Base-by-base conservation (phyloP, 2,797 vertebrate genomes). In the Anguilla megastoma region DNA sequence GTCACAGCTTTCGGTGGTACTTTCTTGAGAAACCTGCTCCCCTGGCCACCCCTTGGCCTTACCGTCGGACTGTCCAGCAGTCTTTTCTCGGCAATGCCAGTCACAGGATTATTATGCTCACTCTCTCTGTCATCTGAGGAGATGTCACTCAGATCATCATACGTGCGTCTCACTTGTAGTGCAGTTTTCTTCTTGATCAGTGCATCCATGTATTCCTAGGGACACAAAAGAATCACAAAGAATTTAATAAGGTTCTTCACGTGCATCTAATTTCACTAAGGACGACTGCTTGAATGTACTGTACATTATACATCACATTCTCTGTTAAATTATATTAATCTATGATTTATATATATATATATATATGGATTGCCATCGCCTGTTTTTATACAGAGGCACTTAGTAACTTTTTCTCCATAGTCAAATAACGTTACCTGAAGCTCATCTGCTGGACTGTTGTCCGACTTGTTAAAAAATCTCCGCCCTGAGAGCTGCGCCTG, bases 11-110 rank as follows among this genome's bases (percentile, higher is more conserved):
- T 74, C 21, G 86, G 89, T 3, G 92, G 85, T 8, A 88, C 88
- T 60, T 95, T 95, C 89, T 97, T 97, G 6, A 98, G 91, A 92
- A 97, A 97, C 63, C 97, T 93, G 90, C 93, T 93, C 0, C 14
- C 92, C 0, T 71, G 9, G 0, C 90, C 85, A 56, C 94, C 88
- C 87, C 87, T 87, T 84, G 91, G 90, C 85, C 89, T 92, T 89
- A 87, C 90, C 1, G 84, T 87, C 0, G 6, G 16, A 1, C 66
- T 12, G 12, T 90, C 88, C 86, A 89, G 36, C 21, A 36, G 24
- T 88, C 90, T 90, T 90, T 86, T 36, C 45, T 76, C 36, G 6
- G 21, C 18, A 30, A 16, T 84, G 1, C 21, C 60, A 16, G 87
- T 16, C 63, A 2, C 76, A 79, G 91, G 89, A 14, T 80, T 56